Percentiles rank a stretch among this genome's conserved stretches.
These are phyloP conservation scores for Entosphenus tridentatus DNA, from an alignment of 2,113 vertebrate genomes.

Conservation along the genomic window DNA sequence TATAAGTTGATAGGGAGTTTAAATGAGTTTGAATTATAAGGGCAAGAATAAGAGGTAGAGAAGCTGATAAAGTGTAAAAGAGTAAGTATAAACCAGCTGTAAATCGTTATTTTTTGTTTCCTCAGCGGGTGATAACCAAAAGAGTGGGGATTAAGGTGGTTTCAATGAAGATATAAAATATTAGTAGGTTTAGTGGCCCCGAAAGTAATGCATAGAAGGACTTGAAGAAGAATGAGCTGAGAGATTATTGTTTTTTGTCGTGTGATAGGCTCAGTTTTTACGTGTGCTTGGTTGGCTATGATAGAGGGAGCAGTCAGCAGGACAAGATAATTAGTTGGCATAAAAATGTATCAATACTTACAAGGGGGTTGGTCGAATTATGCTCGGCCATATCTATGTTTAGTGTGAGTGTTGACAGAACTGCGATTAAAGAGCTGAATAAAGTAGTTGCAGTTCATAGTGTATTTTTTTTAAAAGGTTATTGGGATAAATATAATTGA, in stretches of 20 bases:
- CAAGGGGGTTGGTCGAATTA: not conserved
- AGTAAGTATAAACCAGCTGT: conserved; percentile 11
- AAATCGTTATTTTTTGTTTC: conserved; percentile 1
- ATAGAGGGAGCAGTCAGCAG: conserved; percentile 7
- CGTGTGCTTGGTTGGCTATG: conserved; percentile 9
- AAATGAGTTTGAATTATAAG: not conserved
- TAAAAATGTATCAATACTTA: conserved; percentile 8
- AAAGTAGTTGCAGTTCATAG: not conserved
- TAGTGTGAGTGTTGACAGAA: not conserved
- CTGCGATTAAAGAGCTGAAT: not conserved
- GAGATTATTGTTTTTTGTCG: conserved; percentile 10
- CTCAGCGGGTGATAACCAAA: too few species aligned
- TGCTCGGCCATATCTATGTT: not conserved
- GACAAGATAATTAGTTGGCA: conserved; percentile 1
- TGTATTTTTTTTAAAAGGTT: not conserved
- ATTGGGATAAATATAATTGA: conserved; percentile 10
- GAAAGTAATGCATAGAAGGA: conserved; percentile 6
- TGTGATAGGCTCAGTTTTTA: not conserved
- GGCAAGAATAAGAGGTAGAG: conserved; percentile 8
- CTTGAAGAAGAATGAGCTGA: conserved; percentile 7
- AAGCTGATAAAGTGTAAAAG: conserved; percentile 13
- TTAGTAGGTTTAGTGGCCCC: too few species aligned
- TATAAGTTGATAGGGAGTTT: too few species aligned
- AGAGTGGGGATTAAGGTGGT: too few species aligned
- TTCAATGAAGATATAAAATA: too few species aligned